phyloP scores from a whole-genome alignment of 2,113 vertebrate species.

The Phaethornis superciliosus region DNA sequence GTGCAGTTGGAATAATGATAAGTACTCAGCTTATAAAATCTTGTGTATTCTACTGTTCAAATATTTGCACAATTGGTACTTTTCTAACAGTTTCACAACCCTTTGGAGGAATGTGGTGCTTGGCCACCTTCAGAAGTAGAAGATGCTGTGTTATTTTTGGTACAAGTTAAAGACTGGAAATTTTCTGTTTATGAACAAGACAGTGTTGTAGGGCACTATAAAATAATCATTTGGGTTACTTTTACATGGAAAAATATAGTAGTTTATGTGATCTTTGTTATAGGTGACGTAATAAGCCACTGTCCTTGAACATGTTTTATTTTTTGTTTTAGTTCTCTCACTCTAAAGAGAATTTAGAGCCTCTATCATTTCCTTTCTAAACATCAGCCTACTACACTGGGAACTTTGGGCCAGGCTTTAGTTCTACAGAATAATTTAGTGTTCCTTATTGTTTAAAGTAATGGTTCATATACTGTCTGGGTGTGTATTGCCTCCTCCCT shows the following conservation, averaged over 20 bases:
- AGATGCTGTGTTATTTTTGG: not conserved
- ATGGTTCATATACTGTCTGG: not conserved
- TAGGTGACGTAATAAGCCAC: not conserved
- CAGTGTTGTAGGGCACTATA: not conserved
- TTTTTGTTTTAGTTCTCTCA: not conserved
- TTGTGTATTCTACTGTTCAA: not conserved
- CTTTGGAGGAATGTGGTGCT: not conserved
- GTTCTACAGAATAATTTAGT: not conserved
- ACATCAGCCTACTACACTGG: not conserved
- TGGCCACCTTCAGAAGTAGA: not conserved
- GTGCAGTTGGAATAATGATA: not conserved
- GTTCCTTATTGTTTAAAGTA: not conserved
- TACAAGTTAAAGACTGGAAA: not conserved
- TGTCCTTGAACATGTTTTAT: not conserved
- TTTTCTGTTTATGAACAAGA: not conserved
- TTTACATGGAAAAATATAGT: not conserved
- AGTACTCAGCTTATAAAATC: conserved; percentile 22
- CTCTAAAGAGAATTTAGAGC: not conserved
- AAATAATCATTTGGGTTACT: not conserved
- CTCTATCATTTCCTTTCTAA: not conserved
- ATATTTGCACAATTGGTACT: conserved; percentile 37
- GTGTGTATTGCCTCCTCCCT: not conserved
- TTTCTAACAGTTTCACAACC: not conserved
- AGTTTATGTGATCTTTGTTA: not conserved
- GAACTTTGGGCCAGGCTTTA: not conserved